Conservation (phyloP, 2,888 invertebrate genomes). For the Iphiclides podalirius region DNA sequence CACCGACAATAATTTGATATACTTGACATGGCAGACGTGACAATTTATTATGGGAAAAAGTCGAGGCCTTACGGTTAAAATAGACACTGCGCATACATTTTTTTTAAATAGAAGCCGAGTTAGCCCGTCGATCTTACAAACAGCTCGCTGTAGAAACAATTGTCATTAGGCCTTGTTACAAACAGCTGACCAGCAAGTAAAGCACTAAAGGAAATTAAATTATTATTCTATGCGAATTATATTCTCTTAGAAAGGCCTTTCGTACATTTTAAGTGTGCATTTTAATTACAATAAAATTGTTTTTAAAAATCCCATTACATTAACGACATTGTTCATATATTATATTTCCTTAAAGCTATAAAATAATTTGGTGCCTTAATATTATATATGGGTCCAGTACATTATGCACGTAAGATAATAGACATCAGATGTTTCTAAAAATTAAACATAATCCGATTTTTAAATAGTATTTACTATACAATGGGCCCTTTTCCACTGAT, state of each 20-base stretch:
- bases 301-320: constrained; percentile 18
- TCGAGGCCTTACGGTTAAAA: background rate
- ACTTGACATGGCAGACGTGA: background rate
- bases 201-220: background rate
- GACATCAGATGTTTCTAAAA: background rate
- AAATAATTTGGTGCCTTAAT: constrained; percentile 19
- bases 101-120: no score
- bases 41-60: background rate
- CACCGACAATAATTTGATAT: background rate
- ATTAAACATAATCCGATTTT: constrained; percentile 6
- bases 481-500: constrained; percentile 1
- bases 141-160: no score
- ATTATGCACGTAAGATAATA: background rate
- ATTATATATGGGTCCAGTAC: constrained; percentile 10
- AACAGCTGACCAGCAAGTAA: background rate
- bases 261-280: constrained; percentile 27
- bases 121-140: no score
- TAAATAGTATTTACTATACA: background rate
- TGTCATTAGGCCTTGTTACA: no score
- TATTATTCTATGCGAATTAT: constrained; percentile 15
- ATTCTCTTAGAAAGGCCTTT: constrained; percentile 21
- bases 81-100: background rate
- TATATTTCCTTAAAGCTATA: constrained; percentile 17
- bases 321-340: constrained; percentile 4
- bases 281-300: constrained; percentile 23